Evolutionary conservation across 2,888 invertebrate species (phyloP), one percentile per base, ranked within the genome.

Genomic region (Rotaria sp.): DNA sequence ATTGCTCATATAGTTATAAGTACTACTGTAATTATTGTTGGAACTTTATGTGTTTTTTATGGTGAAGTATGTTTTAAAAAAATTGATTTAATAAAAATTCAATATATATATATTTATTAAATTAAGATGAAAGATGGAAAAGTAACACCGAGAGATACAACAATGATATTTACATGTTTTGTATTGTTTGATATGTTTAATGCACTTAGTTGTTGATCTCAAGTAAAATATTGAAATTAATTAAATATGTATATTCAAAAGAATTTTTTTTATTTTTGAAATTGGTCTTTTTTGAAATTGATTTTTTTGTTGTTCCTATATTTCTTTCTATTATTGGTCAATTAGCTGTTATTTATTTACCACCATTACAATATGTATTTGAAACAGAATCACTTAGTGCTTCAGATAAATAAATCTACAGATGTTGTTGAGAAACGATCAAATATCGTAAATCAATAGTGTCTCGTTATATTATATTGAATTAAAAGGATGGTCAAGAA

Each of bases 121-220:
- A n/a, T 84, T 84, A 1, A 84, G 59, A 86, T 86, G 86, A 57
- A 59, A 41, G 87, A 87, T 80, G 87, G 86, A n/a, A 84, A 74
- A 80, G 90, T 97, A 89, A 98, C 98, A 0, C 96, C 96, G 0
- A 94, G 99, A 88, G 99, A 99, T 92, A 99, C 99, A 0, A 99
- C 99, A 7, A 99, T 99, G 99, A 99, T 99, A 13, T 99, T 99
- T 92, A 99, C 99, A 0, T 99, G 99, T 92, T 99, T 99, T 92
- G 99, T 99, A 2, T 95, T 99, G 90, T 99, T 98, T 92, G 99
- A 99, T 92, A 99, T 99, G 99, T 99, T 99, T 93, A 99, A 99
- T 92, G 99, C 99, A 18, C 93, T 99, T 84, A 96, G 96, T 88
- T 99, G 98, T 91, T 94, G 99, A 88, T 97, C 97, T 88, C 96